Evolutionary conservation across 2,113 vertebrate genomes (phyloP).

Genomic region (Rhinopomastus cyanomelas): DNA sequence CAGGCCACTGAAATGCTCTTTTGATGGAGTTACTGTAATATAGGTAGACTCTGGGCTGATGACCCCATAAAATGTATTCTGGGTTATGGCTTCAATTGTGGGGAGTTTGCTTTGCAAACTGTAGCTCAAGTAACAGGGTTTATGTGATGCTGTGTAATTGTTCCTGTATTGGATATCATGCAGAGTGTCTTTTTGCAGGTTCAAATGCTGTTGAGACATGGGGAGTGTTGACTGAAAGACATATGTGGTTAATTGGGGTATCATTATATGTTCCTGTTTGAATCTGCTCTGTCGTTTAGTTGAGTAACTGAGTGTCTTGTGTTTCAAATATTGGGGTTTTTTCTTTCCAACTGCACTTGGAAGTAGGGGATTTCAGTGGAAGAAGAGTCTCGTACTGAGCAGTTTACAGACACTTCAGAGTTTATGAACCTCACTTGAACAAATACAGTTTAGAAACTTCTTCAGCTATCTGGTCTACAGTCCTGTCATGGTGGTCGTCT

Average conservation of each 20-base stretch:
- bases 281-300: background rate
- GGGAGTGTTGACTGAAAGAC: background rate
- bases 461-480: background rate
- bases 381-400: background rate
- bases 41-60: background rate
- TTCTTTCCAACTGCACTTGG: background rate
- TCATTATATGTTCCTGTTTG: background rate
- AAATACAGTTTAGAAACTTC: background rate
- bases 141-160: background rate
- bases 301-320: background rate
- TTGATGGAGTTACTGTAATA: background rate
- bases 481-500: background rate
- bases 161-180: background rate
- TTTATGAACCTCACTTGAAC: background rate
- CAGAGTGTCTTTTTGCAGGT: background rate
- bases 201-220: background rate
- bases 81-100: background rate
- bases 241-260: background rate
- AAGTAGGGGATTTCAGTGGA: background rate
- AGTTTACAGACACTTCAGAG: background rate
- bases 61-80: background rate
- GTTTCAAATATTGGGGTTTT: background rate
- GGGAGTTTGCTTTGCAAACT: background rate
- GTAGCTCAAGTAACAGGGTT: background rate
- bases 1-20: background rate